These are phyloP conservation scores for Pharmacophagus antenor DNA, from an alignment of 2,888 invertebrate species.

Conservation along the genomic window DNA sequence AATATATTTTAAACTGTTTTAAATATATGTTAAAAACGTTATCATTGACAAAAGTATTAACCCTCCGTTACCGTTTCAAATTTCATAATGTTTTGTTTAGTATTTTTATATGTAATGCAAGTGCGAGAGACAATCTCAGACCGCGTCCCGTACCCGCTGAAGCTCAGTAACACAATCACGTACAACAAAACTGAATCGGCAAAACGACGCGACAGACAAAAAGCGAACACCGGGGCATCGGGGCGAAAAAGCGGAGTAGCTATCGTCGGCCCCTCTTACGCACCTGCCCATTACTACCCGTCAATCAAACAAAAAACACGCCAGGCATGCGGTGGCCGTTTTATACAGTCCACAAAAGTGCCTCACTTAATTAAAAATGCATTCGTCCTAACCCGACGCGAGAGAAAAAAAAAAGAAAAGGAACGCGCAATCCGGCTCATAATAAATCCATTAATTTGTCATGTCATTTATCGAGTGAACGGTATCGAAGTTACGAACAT, in stretches of 20 bases:
- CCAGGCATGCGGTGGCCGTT: slow-evolving; percentile 75
- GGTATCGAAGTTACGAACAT: slow-evolving; percentile 56
- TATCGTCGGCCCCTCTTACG: slow-evolving; percentile 65
- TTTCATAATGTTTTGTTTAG: no score
- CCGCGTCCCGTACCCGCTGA: neutral
- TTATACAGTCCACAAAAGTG: slow-evolving; percentile 79
- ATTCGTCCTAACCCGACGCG: slow-evolving; percentile 75
- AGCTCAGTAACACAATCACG: slow-evolving; percentile 51
- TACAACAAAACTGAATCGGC: slow-evolving; percentile 55
- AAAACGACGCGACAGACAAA: slow-evolving; percentile 63
- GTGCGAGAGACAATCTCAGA: no score
- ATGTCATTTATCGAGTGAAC: slow-evolving; percentile 76
- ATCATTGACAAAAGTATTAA: no score
- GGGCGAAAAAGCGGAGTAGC: slow-evolving; percentile 75
- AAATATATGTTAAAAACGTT: no score
- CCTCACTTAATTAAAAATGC: slow-evolving; percentile 81
- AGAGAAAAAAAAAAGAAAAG: slow-evolving; percentile 64
- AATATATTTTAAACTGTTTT: neutral
- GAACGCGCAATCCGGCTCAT: slow-evolving; percentile 69
- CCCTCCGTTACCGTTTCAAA: no score
- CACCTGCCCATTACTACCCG: slow-evolving; percentile 80
- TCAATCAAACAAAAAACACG: slow-evolving; percentile 79
- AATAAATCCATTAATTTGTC: slow-evolving; percentile 81
- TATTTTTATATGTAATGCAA: no score
- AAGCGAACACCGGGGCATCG: slow-evolving; percentile 56